These are phyloP conservation scores for Xiphophorus couchianus DNA, from an alignment of 2,113 vertebrate genomes.

Conservation along the genomic window DNA sequence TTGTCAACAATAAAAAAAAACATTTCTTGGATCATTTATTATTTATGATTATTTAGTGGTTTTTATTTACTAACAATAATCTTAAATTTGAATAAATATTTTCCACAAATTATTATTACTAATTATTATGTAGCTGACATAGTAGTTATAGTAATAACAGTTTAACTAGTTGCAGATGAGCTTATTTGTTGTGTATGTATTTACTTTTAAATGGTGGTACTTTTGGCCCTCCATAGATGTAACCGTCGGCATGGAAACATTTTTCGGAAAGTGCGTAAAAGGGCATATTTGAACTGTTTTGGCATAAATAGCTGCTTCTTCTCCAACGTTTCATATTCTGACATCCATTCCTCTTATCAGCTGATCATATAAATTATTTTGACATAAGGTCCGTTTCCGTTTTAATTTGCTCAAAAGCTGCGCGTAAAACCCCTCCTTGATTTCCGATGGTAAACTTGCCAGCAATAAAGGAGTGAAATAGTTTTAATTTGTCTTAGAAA, in stretches of 20 bases:
- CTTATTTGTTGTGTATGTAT: neutral
- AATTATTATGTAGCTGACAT: too few species aligned
- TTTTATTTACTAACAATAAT: too few species aligned
- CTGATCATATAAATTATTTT: neutral
- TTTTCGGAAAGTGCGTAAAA: slow-evolving; percentile 29
- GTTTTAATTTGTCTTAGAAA: neutral
- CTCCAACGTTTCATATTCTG: neutral
- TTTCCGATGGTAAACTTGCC: neutral
- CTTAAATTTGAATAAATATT: too few species aligned
- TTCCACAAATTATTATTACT: too few species aligned
- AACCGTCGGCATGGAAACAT: neutral
- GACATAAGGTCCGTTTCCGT: neutral
- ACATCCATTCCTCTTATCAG: neutral
- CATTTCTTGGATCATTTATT: too few species aligned
- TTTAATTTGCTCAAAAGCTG: neutral
- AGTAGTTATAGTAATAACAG: too few species aligned
- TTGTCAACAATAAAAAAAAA: neutral
- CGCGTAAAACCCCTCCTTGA: slow-evolving; percentile 18
- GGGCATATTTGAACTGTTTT: neutral
- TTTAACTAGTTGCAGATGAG: too few species aligned
- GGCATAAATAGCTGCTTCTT: neutral
- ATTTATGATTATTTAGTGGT: too few species aligned
- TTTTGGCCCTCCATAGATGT: neutral
- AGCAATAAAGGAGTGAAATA: neutral
- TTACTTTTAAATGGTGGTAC: neutral